phyloP scores from a whole-genome alignment of 1,140 invertebrate genomes.

The Tetragonula clypearis region DNA sequence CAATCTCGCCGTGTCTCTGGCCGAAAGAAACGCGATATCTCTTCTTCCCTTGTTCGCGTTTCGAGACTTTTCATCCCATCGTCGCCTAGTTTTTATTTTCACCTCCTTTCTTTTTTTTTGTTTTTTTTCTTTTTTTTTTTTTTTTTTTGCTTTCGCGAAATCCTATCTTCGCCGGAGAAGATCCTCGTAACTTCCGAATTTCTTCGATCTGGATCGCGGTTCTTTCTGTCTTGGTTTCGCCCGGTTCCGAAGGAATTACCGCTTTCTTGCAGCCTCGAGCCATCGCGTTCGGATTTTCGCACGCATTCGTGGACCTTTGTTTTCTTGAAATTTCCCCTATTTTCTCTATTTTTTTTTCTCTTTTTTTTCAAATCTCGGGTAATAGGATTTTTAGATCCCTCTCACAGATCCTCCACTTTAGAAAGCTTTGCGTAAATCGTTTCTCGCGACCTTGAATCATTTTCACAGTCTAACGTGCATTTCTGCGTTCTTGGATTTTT shows the following conservation, averaged over 20 bases:
- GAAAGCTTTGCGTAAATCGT: background rate
- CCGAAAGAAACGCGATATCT: background rate
- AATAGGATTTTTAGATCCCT: no score
- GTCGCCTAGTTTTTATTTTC: background rate
- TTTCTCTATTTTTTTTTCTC: no score
- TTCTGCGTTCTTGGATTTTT: background rate
- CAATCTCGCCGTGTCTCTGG: background rate
- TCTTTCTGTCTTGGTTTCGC: no score
- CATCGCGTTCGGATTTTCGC: no score
- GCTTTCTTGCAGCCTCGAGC: no score
- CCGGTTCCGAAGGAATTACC: no score
- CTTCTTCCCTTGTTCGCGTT: background rate
- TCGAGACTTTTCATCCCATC: background rate
- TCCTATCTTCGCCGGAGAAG: no score
- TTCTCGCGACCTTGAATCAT: background rate
- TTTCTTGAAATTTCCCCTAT: no score
- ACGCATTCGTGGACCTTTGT: no score
- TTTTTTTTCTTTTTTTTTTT: background rate
- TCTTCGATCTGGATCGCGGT: background rate
- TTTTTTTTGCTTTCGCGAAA: background rate
- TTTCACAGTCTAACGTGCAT: background rate
- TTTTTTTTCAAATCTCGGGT: no score
- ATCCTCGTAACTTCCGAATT: background rate
- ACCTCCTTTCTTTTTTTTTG: accelerated
- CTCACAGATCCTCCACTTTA: background rate